Conservation (phyloP, 2,888 invertebrate genomes). For the Azorinus chamasolen region DNA sequence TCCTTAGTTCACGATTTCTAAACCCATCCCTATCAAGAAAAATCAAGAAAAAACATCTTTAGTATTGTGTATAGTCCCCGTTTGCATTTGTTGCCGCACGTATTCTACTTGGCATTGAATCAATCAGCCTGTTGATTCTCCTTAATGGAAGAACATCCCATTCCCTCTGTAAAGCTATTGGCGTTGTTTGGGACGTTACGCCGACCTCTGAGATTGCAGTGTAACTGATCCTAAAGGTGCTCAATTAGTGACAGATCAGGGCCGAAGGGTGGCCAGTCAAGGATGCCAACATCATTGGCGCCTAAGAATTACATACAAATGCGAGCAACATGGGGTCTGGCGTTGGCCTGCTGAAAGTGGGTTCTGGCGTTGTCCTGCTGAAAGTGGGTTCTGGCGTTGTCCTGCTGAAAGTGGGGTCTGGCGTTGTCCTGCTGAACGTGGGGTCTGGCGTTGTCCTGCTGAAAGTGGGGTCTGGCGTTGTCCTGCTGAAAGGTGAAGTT, state of each 20-base stretch:
- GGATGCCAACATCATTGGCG: too few relatives aligned
- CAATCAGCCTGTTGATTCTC: not conserved
- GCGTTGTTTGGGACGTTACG: constrained; percentile 1
- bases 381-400: constrained; percentile 6
- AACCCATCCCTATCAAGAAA: too few relatives aligned
- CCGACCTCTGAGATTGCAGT: not conserved
- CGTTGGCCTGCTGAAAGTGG: not conserved
- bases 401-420: constrained; percentile 4
- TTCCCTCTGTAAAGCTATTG: not conserved
- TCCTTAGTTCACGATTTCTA: too few relatives aligned
- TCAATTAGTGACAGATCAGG: too few relatives aligned
- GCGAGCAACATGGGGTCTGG: not conserved
- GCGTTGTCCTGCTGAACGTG: constrained; percentile 2
- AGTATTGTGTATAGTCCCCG: too few relatives aligned
- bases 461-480: constrained; percentile 4
- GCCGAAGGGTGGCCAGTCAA: too few relatives aligned
- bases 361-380: constrained; percentile 5
- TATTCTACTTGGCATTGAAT: too few relatives aligned
- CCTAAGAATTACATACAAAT: too few relatives aligned
- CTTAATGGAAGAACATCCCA: not conserved
- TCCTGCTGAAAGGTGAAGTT: constrained; percentile 1
- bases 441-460: constrained; percentile 7
- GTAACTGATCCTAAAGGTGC: too few relatives aligned
- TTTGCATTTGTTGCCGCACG: too few relatives aligned
- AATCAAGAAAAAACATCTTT: too few relatives aligned